Conservation (phyloP, 2,888 invertebrate species). For the Chesias legatella region DNA sequence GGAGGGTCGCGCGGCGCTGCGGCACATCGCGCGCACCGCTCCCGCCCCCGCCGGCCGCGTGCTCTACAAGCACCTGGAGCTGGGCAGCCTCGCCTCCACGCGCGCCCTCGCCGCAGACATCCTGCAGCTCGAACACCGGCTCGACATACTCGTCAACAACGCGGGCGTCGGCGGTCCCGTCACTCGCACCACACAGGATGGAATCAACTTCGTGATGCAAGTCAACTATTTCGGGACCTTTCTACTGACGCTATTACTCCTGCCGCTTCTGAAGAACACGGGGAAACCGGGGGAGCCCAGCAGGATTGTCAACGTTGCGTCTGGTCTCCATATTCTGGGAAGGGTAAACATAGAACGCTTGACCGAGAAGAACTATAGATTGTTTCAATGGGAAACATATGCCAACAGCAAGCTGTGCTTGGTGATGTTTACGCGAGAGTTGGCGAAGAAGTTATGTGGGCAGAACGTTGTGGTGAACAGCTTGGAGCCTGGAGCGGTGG, state of each 20-base stretch:
- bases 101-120: slow-evolving; percentile 89
- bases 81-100: slow-evolving; percentile 85
- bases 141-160: slow-evolving; percentile 92
- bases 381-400: slow-evolving; percentile 64
- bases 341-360: slow-evolving; percentile 83
- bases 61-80: slow-evolving; percentile 84
- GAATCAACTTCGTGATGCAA: slow-evolving; percentile 88
- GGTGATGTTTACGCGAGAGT: slow-evolving; percentile 84
- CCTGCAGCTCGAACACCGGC: slow-evolving; percentile 81
- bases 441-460: slow-evolving; percentile 81
- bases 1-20: slow-evolving; percentile 56
- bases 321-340: slow-evolving; percentile 83
- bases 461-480: slow-evolving; percentile 86
- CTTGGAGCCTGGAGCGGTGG: slow-evolving; percentile 90
- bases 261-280: too few species aligned
- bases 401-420: slow-evolving; percentile 84
- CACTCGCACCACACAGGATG: slow-evolving; percentile 82
- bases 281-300: slow-evolving; percentile 74
- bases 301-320: slow-evolving; percentile 87
- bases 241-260: too few species aligned
- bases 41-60: slow-evolving; percentile 84
- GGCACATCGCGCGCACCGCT: slow-evolving; percentile 80
- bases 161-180: slow-evolving; percentile 85
- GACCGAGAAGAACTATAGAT: slow-evolving; percentile 49
- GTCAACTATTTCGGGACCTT: too few species aligned